phyloP scores from a whole-genome alignment of 2,888 invertebrate genomes.

The Drosophila pseudotakahashii region DNA sequence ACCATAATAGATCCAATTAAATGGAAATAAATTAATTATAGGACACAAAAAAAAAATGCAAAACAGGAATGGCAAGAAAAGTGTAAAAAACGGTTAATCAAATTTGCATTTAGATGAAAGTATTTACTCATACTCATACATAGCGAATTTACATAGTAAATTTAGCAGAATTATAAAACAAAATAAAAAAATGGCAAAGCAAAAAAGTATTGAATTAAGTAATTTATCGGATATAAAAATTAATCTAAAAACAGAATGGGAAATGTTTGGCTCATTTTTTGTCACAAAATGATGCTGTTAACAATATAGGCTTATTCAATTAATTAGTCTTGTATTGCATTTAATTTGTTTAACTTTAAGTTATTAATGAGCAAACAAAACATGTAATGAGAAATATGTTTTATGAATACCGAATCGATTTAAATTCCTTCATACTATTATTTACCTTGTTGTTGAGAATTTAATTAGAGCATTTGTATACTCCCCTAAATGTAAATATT shows the following conservation, averaged over 20 bases:
- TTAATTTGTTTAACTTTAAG: constrained; percentile 12
- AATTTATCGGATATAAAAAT: constrained; percentile 52
- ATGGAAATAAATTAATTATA: constrained; percentile 56
- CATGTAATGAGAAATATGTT: neutral
- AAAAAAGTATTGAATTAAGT: constrained; percentile 52
- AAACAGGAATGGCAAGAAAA: constrained; percentile 18
- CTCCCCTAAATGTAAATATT: constrained; percentile 32
- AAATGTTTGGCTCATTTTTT: constrained; percentile 24
- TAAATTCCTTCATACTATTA: neutral
- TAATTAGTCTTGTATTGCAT: constrained; percentile 14
- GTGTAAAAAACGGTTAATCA: constrained; percentile 72
- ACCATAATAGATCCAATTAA: constrained; percentile 39
- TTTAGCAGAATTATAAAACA: constrained; percentile 49
- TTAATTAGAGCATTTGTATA: constrained; percentile 10
- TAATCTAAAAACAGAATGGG: constrained; percentile 10
- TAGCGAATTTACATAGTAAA: constrained; percentile 79
- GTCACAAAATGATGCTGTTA: constrained; percentile 24
- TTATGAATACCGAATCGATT: neutral
- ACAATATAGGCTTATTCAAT: constrained; percentile 18
- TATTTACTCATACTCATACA: constrained; percentile 52
- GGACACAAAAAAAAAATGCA: constrained; percentile 28
- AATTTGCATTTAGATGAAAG: constrained; percentile 77
- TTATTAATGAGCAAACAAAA: neutral
- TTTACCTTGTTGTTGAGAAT: neutral
- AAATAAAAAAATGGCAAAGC: constrained; percentile 7